Evolutionary conservation across 2,797 vertebrate species (phyloP), one percentile per base, ranked within the genome.

Genomic region (Pogoniulus pusillus): DNA sequence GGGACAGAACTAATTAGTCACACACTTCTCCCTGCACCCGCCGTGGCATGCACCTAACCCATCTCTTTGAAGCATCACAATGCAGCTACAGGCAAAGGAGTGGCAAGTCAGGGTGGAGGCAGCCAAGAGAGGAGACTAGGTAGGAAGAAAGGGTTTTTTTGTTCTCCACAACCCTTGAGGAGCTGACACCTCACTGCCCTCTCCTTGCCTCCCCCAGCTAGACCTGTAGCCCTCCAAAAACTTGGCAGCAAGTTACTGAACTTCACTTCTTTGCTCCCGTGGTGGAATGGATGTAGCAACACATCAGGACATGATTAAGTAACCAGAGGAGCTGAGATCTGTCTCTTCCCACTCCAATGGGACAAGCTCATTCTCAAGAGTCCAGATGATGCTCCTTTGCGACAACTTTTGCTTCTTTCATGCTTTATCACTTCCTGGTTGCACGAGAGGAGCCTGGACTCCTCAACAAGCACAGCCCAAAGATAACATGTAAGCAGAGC

Each of bases 21-120:
- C 54, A 75, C 55, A 12, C 30, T 51, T 76, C 37, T 58, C 43
- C 71, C 17, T 19, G 54, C 59, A 35, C 54, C 35, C 16, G 5
- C 60, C 3, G 1, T 0, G 0, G 66, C 71, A 39, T 0, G 2
- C 51, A 63, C 43, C 26, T 4, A 35, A 11, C 68, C 26, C 35
- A 16, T 30, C 30, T 8, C 63, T 82, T 11, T 47, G 63, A 73
- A 73, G 58, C 30, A 23, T 6, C 2, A 1, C 69, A 57, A 72
- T 3, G 37, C 17, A 12, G 29, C 83, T 51, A 26, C 39, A 0
- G 16, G 78, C 62, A 55, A 81, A 74, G 91, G 57, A 85, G 57
- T 3, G 39, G 81, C 62, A 49, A 39, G 51, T n/a, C 35, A 37
- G 62, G 0, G 8, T 9, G 53, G 41, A 76, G n/a, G 65, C 70